Percentiles rank a stretch among this genome's conserved stretches.
Evolutionary conservation across 2,113 vertebrate species (phyloP).

Genomic region (Tautogolabrus adspersus): DNA sequence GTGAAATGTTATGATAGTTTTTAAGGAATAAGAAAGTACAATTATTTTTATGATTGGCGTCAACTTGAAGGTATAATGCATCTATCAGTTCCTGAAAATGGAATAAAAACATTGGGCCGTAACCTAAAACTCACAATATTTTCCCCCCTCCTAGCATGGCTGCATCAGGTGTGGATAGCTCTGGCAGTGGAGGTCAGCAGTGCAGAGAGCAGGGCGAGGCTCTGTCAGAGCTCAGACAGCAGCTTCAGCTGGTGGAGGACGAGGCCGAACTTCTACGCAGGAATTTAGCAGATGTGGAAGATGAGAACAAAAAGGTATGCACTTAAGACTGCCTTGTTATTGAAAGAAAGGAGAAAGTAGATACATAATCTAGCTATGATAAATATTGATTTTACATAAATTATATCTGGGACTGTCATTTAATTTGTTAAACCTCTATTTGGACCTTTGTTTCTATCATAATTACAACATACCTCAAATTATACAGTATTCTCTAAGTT

Average conservation of each 20-base stretch:
- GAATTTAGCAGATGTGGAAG: slow-evolving; percentile 95
- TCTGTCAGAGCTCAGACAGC: slow-evolving; percentile 94
- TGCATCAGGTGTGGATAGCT: slow-evolving; percentile 71
- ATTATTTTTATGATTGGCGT: no score
- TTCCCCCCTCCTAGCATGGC: slow-evolving; percentile 57
- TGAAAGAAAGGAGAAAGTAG: neutral
- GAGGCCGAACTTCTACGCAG: slow-evolving; percentile 96
- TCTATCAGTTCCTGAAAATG: neutral
- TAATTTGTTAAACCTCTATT: neutral
- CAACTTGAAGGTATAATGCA: neutral
- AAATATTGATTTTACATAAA: no score
- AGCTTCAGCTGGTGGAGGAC: slow-evolving; percentile 97
- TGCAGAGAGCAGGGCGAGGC: slow-evolving; percentile 93
- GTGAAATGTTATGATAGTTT: neutral
- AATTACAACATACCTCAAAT: neutral
- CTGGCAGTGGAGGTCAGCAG: slow-evolving; percentile 69
- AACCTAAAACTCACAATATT: neutral
- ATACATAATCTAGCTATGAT: no score
- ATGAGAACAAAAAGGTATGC: slow-evolving; percentile 92
- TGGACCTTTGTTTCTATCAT: neutral
- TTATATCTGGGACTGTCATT: neutral
- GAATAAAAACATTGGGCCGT: neutral
- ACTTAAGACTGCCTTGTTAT: no score
- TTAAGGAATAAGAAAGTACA: neutral
- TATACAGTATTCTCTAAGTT: no score